phyloP scores from a whole-genome alignment of 2,888 invertebrate species.

The Ferrisia virgata region DNA sequence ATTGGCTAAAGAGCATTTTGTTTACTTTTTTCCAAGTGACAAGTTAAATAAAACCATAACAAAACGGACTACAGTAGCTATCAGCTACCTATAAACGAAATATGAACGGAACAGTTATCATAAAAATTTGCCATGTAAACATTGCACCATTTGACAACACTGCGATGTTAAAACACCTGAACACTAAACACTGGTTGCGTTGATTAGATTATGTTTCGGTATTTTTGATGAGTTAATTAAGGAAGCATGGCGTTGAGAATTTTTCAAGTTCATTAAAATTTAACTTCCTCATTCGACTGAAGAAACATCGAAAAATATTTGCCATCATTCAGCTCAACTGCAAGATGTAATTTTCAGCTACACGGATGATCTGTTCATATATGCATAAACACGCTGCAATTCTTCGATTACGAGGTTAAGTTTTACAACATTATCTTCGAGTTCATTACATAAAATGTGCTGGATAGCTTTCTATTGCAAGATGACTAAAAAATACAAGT shows the following conservation, averaged over 20 bases:
- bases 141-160: neutral
- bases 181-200: too few species aligned
- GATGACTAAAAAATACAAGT: neutral
- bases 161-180: neutral
- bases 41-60: too few species aligned
- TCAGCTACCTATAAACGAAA: neutral
- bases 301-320: neutral
- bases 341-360: neutral
- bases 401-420: neutral
- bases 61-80: too few species aligned
- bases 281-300: neutral
- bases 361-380: neutral
- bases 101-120: too few species aligned
- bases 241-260: neutral
- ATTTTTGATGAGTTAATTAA: neutral
- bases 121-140: neutral
- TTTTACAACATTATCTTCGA: neutral
- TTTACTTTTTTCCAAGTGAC: too few species aligned
- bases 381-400: too few species aligned
- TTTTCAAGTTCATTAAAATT: neutral
- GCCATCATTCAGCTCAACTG: neutral
- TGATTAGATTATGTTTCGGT: too few species aligned
- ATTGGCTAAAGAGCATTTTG: too few species aligned
- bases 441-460: neutral
- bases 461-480: too few species aligned